Evolutionary conservation across 2,113 vertebrate genomes (phyloP).

Genomic region (Lophochroa leadbeateri): DNA sequence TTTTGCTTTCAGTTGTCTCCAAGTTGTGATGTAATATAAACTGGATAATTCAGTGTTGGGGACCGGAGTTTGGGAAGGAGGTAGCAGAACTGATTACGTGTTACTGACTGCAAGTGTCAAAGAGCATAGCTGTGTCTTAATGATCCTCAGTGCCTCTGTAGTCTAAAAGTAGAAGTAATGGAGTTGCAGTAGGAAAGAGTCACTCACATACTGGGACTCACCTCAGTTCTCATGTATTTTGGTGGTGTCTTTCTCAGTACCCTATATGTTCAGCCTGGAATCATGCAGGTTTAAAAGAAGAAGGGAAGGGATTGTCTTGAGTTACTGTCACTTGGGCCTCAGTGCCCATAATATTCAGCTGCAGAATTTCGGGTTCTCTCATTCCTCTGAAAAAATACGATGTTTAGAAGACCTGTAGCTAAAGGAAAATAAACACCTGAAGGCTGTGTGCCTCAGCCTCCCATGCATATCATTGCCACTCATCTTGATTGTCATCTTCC

Average conservation of each 20-base stretch:
- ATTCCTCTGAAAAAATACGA: not conserved
- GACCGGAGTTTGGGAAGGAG: not conserved
- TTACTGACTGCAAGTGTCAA: not conserved
- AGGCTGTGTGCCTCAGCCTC: not conserved
- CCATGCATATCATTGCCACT: not conserved
- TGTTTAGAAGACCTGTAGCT: not conserved
- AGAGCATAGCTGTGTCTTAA: accelerated
- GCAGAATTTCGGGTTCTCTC: not conserved
- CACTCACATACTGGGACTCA: not conserved
- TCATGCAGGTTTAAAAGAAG: not conserved
- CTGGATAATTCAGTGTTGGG: not conserved
- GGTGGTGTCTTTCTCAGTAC: not conserved
- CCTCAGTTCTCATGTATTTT: accelerated
- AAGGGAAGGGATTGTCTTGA: not conserved
- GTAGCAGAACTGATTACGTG: accelerated
- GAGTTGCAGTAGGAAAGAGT: not conserved
- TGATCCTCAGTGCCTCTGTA: not conserved
- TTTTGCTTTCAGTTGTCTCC: not conserved
- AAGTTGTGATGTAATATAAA: not conserved
- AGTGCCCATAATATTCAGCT: not conserved
- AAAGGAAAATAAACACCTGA: not conserved
- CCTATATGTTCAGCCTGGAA: accelerated
- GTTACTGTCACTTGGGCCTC: not conserved
- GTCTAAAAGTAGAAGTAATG: not conserved
- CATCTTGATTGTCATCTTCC: not conserved